Percentiles rank a stretch among this genome's conserved stretches.
These are phyloP conservation scores for Tetragonula carbonaria DNA, from an alignment of 2,888 invertebrate species.

Conservation along the genomic window DNA sequence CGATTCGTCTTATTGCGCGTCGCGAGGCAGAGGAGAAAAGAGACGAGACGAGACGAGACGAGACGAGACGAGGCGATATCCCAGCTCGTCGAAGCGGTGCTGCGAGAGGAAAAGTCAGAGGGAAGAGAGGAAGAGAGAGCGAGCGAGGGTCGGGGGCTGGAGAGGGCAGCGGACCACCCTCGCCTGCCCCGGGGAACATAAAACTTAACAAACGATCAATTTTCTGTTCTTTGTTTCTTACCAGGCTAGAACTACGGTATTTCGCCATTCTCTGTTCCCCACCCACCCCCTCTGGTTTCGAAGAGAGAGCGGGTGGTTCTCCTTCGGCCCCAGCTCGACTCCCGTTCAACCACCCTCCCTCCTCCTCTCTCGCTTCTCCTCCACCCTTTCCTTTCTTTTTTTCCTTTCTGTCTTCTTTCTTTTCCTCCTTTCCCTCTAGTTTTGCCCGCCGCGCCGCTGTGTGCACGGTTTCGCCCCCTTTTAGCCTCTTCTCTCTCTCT, in stretches of 20 bases:
- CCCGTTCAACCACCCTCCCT: neutral
- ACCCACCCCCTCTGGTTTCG: slow-evolving; percentile 4
- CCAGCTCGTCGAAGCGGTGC: neutral
- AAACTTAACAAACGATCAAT: slow-evolving; percentile 83
- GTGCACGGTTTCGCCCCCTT: slow-evolving; percentile 20
- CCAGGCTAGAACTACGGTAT: slow-evolving; percentile 69
- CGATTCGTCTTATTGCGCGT: slow-evolving; percentile 75
- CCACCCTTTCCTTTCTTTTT: slow-evolving; percentile 14
- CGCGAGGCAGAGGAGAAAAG: slow-evolving; percentile 23
- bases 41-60: slow-evolving; percentile 14
- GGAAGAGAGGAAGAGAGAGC: neutral
- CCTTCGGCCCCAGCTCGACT: slow-evolving; percentile 26
- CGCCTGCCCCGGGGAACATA: slow-evolving; percentile 73
- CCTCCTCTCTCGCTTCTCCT: neutral
- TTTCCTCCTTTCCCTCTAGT: slow-evolving; percentile 6
- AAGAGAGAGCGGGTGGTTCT: slow-evolving; percentile 1
- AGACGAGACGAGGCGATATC: neutral
- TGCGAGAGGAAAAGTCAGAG: neutral
- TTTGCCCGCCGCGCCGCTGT: slow-evolving; percentile 6
- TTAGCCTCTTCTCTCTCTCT: slow-evolving; percentile 12
- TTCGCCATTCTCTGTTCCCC: slow-evolving; percentile 61
- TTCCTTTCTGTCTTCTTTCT: slow-evolving; percentile 12
- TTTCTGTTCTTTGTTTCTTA: slow-evolving; percentile 81
- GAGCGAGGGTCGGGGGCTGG: neutral
- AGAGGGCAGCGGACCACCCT: slow-evolving; percentile 45